Evolutionary conservation across 2,113 vertebrate genomes (phyloP).

Genomic region (Electrona antarctica): DNA sequence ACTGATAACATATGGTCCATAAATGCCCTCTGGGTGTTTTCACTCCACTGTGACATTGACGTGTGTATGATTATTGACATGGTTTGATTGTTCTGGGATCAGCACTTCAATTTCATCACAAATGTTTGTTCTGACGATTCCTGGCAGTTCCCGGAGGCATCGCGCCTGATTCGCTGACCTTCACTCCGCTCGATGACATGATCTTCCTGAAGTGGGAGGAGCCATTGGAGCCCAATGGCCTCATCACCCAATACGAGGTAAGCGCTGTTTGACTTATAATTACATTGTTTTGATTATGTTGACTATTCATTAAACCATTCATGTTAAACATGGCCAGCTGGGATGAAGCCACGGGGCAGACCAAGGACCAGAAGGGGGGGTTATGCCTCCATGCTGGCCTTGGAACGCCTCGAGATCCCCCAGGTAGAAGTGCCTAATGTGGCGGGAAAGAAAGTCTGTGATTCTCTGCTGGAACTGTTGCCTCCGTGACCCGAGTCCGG

Average conservation of each 20-base stretch:
- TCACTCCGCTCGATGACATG: slow-evolving; percentile 95
- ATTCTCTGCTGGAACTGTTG: too few relatives aligned
- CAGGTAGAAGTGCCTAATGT: too few relatives aligned
- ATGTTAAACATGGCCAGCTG: too few relatives aligned
- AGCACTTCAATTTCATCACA: slow-evolving; percentile 53
- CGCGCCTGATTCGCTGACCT: slow-evolving; percentile 90
- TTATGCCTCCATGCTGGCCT: too few relatives aligned
- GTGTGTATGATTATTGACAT: slow-evolving; percentile 27
- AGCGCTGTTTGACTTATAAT: too few relatives aligned
- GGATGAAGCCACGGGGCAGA: too few relatives aligned
- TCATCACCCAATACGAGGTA: slow-evolving; percentile 84
- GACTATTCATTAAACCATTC: too few relatives aligned
- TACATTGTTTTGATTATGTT: too few relatives aligned
- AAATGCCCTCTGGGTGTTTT: slow-evolving; percentile 40
- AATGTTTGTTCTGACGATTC: slow-evolving; percentile 62
- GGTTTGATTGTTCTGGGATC: slow-evolving; percentile 29
- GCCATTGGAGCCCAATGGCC: slow-evolving; percentile 93
- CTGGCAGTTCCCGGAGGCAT: slow-evolving; percentile 92
- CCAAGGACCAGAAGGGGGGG: too few relatives aligned
- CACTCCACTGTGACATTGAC: slow-evolving; percentile 53
- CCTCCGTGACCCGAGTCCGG: too few relatives aligned
- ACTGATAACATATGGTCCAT: slow-evolving; percentile 49
- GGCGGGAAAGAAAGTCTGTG: too few relatives aligned
- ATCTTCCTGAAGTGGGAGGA: slow-evolving; percentile 98
- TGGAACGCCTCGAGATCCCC: too few relatives aligned